Conservation (phyloP, 1,140 invertebrate species). For the Aphelinus certus region DNA sequence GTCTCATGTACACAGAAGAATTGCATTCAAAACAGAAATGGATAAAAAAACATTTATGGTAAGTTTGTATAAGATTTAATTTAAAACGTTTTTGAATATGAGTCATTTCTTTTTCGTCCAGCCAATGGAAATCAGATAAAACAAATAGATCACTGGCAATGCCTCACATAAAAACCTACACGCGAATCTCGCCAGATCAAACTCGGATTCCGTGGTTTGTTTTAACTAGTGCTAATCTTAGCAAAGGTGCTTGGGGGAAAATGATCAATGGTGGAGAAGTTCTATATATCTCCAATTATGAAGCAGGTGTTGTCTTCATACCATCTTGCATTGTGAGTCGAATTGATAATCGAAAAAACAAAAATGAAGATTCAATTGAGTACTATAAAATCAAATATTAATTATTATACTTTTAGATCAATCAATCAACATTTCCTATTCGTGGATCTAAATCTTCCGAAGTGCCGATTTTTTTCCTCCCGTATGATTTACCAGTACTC, state of each 20-base stretch:
- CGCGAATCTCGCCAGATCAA: slow-evolving; percentile 75
- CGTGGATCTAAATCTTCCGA: background rate
- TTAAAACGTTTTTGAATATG: background rate
- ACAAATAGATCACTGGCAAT: slow-evolving; percentile 78
- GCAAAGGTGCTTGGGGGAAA: slow-evolving; percentile 93
- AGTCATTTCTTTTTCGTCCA: slow-evolving; percentile 60
- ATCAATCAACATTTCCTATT: slow-evolving; percentile 26
- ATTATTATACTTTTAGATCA: slow-evolving; percentile 22
- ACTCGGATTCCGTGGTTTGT: slow-evolving; percentile 80
- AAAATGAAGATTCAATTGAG: background rate
- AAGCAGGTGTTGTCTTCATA: slow-evolving; percentile 90
- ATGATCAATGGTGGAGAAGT: slow-evolving; percentile 65
- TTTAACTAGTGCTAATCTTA: slow-evolving; percentile 91
- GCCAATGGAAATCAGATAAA: slow-evolving; percentile 83
- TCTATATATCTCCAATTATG: slow-evolving; percentile 85
- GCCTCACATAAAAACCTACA: slow-evolving; percentile 95
- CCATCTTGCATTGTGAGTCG: slow-evolving; percentile 84
- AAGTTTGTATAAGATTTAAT: slow-evolving; percentile 55
- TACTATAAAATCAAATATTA: background rate
- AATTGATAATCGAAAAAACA: background rate
- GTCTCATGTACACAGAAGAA: slow-evolving; percentile 84
- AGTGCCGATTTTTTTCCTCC: slow-evolving; percentile 30
- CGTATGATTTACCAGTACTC: slow-evolving; percentile 37
- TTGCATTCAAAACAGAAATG: slow-evolving; percentile 86
- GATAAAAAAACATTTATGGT: slow-evolving; percentile 82